Percentiles rank a stretch among this genome's conserved stretches.
Conservation (phyloP, 2,113 vertebrate genomes). For the Abramis brama region DNA sequence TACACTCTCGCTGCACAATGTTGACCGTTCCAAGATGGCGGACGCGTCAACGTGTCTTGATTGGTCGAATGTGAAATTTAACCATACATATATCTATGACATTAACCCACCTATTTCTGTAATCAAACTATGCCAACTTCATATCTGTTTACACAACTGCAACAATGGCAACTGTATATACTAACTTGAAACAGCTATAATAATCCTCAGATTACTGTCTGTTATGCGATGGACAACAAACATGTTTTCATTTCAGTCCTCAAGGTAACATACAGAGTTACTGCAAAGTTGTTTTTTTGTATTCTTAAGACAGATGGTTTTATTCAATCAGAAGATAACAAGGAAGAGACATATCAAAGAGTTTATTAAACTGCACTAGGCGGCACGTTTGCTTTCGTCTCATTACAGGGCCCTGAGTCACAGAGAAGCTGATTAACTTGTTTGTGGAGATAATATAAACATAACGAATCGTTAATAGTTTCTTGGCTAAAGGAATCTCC, state of each 20-base stretch:
- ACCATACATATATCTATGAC: too few species aligned
- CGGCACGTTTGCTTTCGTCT: conserved; percentile 14
- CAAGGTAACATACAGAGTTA: not conserved
- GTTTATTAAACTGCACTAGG: conserved; percentile 31
- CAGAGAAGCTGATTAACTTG: conserved; percentile 33
- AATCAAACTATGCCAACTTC: not conserved
- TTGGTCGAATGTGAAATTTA: too few species aligned
- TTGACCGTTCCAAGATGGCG: too few species aligned
- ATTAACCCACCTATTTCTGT: not conserved
- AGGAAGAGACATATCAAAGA: conserved; percentile 27
- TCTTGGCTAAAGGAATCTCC: conserved; percentile 13
- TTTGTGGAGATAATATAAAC: conserved; percentile 34
- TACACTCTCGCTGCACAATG: too few species aligned
- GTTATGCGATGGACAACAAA: not conserved
- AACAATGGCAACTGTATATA: not conserved
- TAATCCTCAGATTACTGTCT: not conserved
- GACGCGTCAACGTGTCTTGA: too few species aligned
- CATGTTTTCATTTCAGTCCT: not conserved
- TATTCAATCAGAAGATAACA: conserved; percentile 16
- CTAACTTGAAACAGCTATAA: not conserved
- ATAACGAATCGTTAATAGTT: not conserved
- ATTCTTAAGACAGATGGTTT: conserved; percentile 12
- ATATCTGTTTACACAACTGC: not conserved
- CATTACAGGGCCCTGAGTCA: conserved; percentile 24
- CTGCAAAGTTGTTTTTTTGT: not conserved